Conservation (phyloP, 92 coral and sea anemone genomes). For the Heteractis magnifica region DNA sequence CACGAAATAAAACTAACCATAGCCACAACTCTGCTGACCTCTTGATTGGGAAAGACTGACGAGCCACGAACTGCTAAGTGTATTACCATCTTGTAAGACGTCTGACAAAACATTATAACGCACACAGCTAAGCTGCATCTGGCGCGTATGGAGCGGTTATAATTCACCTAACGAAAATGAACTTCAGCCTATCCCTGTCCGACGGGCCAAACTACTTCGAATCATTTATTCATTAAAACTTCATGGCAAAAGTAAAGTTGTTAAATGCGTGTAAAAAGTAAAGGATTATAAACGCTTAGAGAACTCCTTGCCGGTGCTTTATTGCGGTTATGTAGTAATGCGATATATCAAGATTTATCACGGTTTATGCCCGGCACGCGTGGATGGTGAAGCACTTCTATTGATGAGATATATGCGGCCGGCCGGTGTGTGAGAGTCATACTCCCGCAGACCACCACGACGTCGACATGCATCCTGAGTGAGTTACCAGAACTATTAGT, state of each 20-base stretch:
- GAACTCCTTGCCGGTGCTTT: background rate
- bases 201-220: background rate
- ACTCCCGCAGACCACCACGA: background rate
- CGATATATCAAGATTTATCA: background rate
- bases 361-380: background rate
- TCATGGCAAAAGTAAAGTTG: background rate
- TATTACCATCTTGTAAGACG: slow-evolving; percentile 19
- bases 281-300: background rate
- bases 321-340: background rate
- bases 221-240: background rate
- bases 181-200: background rate
- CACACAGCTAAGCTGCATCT: background rate
- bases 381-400: background rate
- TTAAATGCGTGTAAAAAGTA: background rate
- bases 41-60: background rate
- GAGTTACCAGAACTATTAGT: too few species aligned
- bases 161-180: background rate
- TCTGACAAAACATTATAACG: background rate
- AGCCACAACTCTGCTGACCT: background rate
- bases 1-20: background rate
- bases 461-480: background rate
- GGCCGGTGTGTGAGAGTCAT: background rate
- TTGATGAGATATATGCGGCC: background rate
- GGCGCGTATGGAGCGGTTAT: background rate
- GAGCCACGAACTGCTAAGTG: background rate